Percentiles rank a stretch among this genome's conserved stretches.
phyloP scores from a whole-genome alignment of 2,113 vertebrate genomes.

The Macaca nemestrina region DNA sequence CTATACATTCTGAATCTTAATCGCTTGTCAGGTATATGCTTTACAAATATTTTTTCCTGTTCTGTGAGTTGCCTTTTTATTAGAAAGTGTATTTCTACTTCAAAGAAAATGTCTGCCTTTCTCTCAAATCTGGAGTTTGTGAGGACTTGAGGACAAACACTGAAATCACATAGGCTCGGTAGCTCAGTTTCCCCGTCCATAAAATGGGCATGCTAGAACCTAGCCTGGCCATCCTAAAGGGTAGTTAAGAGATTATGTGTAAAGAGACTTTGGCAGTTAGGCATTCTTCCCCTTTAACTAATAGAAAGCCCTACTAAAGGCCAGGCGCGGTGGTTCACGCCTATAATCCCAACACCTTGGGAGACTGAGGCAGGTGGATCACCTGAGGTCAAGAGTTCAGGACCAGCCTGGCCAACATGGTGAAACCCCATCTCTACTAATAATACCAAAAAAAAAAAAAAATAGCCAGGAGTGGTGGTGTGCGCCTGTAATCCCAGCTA shows the following conservation, averaged over 20 bases:
- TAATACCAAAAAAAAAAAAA: too few species aligned
- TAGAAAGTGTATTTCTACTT: background rate
- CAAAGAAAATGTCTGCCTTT: background rate
- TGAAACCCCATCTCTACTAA: too few species aligned
- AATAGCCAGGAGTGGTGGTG: too few species aligned
- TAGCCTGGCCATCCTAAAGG: background rate
- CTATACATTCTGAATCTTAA: background rate
- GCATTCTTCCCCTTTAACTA: background rate
- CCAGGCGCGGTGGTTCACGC: background rate
- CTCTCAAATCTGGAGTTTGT: background rate
- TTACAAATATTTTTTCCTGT: background rate
- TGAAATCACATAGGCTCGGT: background rate
- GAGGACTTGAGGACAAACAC: background rate
- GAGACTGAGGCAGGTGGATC: too few species aligned
- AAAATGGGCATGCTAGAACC: background rate
- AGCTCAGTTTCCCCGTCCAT: background rate
- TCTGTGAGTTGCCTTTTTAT: background rate
- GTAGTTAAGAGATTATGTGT: background rate
- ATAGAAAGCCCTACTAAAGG: background rate
- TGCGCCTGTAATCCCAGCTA: too few species aligned
- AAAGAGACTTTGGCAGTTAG: background rate
- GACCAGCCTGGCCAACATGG: too few species aligned
- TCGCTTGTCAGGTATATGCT: background rate
- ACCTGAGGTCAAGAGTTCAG: too few species aligned
- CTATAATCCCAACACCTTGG: too few species aligned